Conservation (phyloP, 2,888 invertebrate species). For the Acanthosepion pharaonis region DNA sequence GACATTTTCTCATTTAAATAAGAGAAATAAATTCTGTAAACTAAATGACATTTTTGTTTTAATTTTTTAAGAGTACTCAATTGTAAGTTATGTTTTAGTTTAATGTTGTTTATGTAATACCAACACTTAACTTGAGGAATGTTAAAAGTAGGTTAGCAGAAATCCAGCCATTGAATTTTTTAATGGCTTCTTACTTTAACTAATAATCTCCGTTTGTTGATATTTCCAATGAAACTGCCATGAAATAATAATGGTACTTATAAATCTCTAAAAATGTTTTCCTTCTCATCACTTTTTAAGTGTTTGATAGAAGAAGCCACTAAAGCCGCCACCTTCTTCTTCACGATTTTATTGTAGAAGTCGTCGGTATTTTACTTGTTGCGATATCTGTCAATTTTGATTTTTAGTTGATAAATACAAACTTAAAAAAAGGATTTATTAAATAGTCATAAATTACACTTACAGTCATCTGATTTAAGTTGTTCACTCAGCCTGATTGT, state of each 20-base stretch:
- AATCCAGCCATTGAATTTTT: constrained; percentile 33
- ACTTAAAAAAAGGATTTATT: no score
- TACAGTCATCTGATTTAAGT: no score
- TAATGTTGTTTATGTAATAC: not conserved
- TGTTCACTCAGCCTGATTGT: no score
- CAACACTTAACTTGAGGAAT: constrained; percentile 14
- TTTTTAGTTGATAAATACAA: no score
- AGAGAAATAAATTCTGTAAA: no score
- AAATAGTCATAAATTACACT: no score
- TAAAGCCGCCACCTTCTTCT: not conserved
- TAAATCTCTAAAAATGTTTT: not conserved
- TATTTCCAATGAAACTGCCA: not conserved
- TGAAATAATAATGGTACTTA: not conserved
- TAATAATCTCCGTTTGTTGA: not conserved
- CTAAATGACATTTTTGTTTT: no score
- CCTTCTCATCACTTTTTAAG: not conserved
- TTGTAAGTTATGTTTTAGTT: not conserved
- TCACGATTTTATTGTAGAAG: not conserved
- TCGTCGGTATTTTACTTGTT: no score
- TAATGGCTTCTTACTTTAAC: not conserved
- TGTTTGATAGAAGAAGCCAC: not conserved
- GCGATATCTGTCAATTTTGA: no score
- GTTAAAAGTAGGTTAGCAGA: not conserved
- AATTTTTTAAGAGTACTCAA: not conserved
- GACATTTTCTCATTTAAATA: no score